Percentiles rank a stretch among this genome's conserved stretches.
phyloP scores from a whole-genome alignment of 2,113 vertebrate species.

The Rhabdornis inornatus region DNA sequence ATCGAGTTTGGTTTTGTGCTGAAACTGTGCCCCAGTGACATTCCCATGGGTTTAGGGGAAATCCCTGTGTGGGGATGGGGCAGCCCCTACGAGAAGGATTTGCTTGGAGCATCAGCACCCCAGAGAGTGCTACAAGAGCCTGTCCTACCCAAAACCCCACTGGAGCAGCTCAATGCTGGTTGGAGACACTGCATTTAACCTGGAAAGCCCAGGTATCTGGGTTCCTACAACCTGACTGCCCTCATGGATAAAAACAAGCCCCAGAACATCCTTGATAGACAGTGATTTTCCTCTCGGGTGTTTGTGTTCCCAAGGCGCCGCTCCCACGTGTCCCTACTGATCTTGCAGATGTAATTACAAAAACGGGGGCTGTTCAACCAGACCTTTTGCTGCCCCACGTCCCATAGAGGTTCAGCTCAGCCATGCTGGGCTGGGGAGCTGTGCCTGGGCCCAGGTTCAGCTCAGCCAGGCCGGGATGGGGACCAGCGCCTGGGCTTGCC shows the following conservation, averaged over 20 bases:
- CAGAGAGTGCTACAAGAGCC: fast-evolving
- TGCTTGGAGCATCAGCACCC: not conserved
- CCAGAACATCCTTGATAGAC: not conserved
- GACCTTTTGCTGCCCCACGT: not conserved
- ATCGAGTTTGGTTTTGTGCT: not conserved
- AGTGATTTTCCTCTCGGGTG: fast-evolving
- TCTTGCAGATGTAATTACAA: fast-evolving
- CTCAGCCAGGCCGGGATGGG: not conserved
- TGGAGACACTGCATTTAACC: not conserved
- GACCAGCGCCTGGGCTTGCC: not conserved
- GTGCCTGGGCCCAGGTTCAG: fast-evolving
- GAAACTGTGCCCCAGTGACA: not conserved
- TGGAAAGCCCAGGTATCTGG: not conserved
- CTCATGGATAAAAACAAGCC: not conserved
- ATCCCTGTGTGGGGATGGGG: fast-evolving
- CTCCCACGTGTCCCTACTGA: not conserved
- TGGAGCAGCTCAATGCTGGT: not conserved
- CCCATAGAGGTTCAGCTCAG: not conserved
- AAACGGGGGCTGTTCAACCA: not conserved
- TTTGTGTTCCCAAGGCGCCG: not conserved
- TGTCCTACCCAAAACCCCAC: not conserved
- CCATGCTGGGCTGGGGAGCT: not conserved
- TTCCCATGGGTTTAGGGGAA: not conserved
- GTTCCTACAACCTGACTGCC: not conserved
- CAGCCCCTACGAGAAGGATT: not conserved